Conservation (phyloP, 92 coral and sea anemone genomes). For the Porites rus region DNA sequence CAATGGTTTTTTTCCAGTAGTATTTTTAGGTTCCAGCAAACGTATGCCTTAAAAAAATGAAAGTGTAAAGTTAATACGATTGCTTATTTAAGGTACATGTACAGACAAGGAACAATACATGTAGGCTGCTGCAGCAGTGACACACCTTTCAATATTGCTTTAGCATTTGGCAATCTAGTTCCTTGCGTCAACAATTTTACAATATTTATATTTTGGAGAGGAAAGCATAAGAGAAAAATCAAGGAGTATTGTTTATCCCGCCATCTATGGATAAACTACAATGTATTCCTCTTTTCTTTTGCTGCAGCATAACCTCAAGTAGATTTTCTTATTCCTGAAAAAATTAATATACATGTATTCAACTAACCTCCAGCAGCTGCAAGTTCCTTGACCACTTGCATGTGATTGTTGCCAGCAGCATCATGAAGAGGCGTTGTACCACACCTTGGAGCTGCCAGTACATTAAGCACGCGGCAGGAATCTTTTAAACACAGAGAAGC, state of each 20-base stretch:
- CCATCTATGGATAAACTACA: no score
- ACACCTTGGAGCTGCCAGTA: constrained; percentile 79
- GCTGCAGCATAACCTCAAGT: no score
- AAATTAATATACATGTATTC: background rate
- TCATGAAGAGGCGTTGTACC: constrained; percentile 97
- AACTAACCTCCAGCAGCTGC: constrained; percentile 86
- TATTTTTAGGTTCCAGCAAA: constrained; percentile 76
- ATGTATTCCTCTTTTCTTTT: no score
- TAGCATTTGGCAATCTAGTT: no score
- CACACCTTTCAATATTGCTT: no score
- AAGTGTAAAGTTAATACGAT: background rate
- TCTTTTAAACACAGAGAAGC: constrained; percentile 10
- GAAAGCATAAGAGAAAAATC: no score
- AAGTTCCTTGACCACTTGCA: constrained; percentile 76
- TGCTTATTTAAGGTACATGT: no score
- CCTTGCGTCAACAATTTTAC: no score
- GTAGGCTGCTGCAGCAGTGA: background rate
- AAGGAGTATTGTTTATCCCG: no score
- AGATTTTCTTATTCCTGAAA: no score
- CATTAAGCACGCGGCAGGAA: constrained; percentile 55
- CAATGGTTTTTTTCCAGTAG: constrained; percentile 61
- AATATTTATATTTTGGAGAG: no score
- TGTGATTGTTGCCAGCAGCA: constrained; percentile 85
- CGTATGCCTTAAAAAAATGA: constrained; percentile 59
- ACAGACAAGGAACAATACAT: background rate